Percentiles rank a stretch among this genome's conserved stretches.
phyloP scores from a whole-genome alignment of 2,888 invertebrate genomes.

The Drosophila prolongata region DNA sequence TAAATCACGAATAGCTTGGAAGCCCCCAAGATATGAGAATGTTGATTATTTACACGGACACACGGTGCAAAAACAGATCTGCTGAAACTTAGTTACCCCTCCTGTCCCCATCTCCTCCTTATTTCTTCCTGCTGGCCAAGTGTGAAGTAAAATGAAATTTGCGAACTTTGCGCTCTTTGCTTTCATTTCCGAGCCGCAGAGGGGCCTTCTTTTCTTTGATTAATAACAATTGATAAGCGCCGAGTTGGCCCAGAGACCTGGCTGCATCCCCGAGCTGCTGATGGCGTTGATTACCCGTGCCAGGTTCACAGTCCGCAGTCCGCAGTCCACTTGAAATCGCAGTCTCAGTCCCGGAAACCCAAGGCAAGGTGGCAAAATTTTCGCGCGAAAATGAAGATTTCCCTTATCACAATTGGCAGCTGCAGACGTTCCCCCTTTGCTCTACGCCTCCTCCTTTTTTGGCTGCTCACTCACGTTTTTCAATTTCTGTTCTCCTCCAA shows the following conservation, averaged over 20 bases:
- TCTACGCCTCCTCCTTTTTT: not conserved
- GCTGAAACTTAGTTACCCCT: not conserved
- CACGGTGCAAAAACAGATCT: conserved; percentile 16
- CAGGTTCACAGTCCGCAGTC: conserved; percentile 13
- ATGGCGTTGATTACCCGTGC: conserved; percentile 68
- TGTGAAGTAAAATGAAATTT: conserved; percentile 75
- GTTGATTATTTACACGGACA: conserved; percentile 78
- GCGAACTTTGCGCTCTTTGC: conserved; percentile 68
- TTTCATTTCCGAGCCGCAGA: conserved; percentile 52
- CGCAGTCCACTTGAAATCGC: conserved; percentile 11
- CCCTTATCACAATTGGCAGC: conserved; percentile 63
- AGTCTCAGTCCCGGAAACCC: conserved; percentile 23
- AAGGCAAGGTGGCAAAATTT: conserved; percentile 72
- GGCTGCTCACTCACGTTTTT: conserved; percentile 69
- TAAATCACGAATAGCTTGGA: conserved; percentile 76
- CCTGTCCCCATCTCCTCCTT: not conserved
- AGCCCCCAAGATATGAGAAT: conserved; percentile 70
- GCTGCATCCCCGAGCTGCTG: conserved; percentile 53
- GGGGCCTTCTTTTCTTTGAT: conserved; percentile 61
- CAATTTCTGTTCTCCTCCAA: conserved; percentile 56
- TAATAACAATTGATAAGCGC: conserved; percentile 80
- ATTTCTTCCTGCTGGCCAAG: conserved; percentile 27
- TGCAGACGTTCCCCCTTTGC: conserved; percentile 19
- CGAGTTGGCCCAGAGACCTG: conserved; percentile 29
- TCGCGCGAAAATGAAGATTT: conserved; percentile 80